These are phyloP conservation scores for Atherix ibis DNA, from an alignment of 2,888 invertebrate species.

Conservation along the genomic window DNA sequence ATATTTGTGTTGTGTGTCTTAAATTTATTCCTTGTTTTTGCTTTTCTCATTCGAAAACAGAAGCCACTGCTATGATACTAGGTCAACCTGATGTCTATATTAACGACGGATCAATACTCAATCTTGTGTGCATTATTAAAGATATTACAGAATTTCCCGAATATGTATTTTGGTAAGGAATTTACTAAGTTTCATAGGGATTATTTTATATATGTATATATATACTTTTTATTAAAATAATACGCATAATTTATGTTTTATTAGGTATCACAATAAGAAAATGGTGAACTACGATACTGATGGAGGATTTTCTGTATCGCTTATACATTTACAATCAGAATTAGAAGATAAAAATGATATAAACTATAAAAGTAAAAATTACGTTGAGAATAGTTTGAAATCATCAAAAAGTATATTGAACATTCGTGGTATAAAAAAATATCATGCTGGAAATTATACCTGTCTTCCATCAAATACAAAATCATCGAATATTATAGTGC, in stretches of 20 bases:
- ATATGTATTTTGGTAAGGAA: slow-evolving; percentile 31
- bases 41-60: no score
- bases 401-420: slow-evolving; percentile 41
- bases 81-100: slow-evolving; percentile 32
- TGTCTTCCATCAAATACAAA: slow-evolving; percentile 66
- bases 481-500: slow-evolving; percentile 57
- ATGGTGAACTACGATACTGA: slow-evolving; percentile 76
- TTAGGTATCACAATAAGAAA: slow-evolving; percentile 63
- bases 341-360: slow-evolving; percentile 1
- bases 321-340: slow-evolving; percentile 14
- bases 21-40: no score
- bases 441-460: slow-evolving; percentile 66
- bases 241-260: neutral
- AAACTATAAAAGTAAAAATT: slow-evolving; percentile 3
- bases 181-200: neutral
- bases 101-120: slow-evolving; percentile 30
- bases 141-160: slow-evolving; percentile 32
- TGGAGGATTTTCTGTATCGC: slow-evolving; percentile 37
- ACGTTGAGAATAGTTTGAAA: slow-evolving; percentile 9
- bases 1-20: no score
- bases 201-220: neutral
- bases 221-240: no score
- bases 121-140: slow-evolving; percentile 30
- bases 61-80: slow-evolving; percentile 31
- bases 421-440: slow-evolving; percentile 43